These are phyloP conservation scores for Oscheius sp. DNA, from an alignment of 2,888 invertebrate species.

Conservation along the genomic window DNA sequence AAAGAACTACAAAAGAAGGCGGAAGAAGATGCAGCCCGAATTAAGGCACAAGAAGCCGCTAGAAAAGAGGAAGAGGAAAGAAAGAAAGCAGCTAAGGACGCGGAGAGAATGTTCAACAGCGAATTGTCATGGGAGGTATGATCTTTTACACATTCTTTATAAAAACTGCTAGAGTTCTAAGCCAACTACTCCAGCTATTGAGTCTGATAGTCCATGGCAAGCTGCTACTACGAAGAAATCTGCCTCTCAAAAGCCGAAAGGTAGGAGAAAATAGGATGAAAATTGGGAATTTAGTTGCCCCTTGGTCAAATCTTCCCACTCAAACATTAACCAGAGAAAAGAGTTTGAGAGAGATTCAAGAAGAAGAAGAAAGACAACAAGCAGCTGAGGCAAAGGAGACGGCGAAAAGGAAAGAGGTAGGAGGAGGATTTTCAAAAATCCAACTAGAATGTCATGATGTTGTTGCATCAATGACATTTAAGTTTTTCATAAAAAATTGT, in stretches of 20 bases:
- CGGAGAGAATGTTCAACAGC: conserved; percentile 9
- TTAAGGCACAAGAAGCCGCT: background rate
- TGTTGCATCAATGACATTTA: background rate
- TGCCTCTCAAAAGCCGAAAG: conserved; percentile 9
- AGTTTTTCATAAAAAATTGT: background rate
- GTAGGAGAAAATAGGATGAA: background rate
- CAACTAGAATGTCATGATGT: no score
- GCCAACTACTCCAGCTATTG: background rate
- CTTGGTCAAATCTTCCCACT: conserved; percentile 6
- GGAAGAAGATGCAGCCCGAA: conserved; percentile 22
- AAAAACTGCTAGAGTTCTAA: background rate
- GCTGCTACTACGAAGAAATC: conserved; percentile 16
- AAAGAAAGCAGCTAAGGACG: conserved; percentile 12
- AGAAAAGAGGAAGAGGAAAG: conserved; percentile 29
- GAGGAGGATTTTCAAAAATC: no score
- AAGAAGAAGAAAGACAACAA: conserved; percentile 45
- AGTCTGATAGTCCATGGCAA: background rate
- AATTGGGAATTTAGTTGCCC: background rate
- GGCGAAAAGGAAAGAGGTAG: conserved; percentile 32
- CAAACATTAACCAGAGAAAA: conserved; percentile 12
- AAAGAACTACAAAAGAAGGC: conserved; percentile 8
- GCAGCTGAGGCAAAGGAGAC: conserved; percentile 23
- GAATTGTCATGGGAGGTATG: conserved; percentile 1
- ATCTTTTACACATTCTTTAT: background rate
- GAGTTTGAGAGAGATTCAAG: conserved; percentile 33